phyloP scores from a whole-genome alignment of 30 jellyfish, hydroid and myxozoan genomes.

The Hydractinia echinata region DNA sequence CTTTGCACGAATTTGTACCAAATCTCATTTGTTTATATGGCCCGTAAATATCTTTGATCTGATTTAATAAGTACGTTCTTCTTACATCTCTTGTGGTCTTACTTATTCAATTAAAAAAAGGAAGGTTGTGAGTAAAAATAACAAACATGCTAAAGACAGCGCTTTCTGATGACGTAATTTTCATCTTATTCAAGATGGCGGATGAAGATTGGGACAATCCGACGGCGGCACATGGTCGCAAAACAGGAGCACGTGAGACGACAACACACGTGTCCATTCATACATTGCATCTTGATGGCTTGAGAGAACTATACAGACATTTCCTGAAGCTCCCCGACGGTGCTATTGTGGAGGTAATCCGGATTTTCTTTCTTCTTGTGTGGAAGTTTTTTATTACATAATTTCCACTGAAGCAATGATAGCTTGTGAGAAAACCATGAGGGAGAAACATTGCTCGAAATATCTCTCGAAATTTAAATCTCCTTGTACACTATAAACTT shows the following conservation, averaged over 20 bases:
- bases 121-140: not conserved
- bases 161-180: not conserved
- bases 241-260: constrained; percentile 61
- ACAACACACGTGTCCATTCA: constrained; percentile 83
- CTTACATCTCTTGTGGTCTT: too few relatives aligned
- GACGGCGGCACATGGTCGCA: constrained; percentile 28
- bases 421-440: not conserved
- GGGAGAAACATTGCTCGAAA: not conserved
- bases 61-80: too few relatives aligned
- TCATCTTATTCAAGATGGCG: constrained; percentile 29
- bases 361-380: not conserved
- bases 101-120: too few relatives aligned
- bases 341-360: constrained; percentile 78
- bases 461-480: not conserved
- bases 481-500: not conserved
- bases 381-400: not conserved
- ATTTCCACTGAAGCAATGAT: not conserved
- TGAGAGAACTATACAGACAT: constrained; percentile 79
- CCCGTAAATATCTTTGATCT: too few relatives aligned
- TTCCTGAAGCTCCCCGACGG: constrained; percentile 81
- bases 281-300: constrained; percentile 80
- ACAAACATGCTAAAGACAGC: not conserved
- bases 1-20: too few relatives aligned
- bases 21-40: too few relatives aligned
- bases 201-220: constrained; percentile 75